phyloP scores from a whole-genome alignment of 2,113 vertebrate genomes.

The Ciconia stormi region DNA sequence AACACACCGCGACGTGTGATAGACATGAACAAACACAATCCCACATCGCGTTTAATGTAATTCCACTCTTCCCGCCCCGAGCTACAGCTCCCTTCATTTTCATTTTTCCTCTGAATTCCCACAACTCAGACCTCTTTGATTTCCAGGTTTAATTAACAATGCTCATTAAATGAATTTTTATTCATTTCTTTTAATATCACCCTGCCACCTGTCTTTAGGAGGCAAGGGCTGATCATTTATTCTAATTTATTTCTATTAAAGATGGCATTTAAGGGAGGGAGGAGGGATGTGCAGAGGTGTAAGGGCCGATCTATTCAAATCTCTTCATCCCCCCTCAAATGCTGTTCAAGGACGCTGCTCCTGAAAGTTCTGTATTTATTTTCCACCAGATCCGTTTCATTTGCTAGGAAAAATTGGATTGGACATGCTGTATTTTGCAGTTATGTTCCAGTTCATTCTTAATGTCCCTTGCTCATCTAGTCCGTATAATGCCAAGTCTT shows the following conservation, averaged over 20 bases:
- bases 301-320: not conserved
- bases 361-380: conserved; percentile 47
- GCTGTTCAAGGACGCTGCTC: not conserved
- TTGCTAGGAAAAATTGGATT: conserved; percentile 60
- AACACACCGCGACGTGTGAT: conserved; percentile 18
- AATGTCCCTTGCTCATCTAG: not conserved
- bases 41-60: conserved; percentile 69
- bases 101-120: conserved; percentile 75
- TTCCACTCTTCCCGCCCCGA: conserved; percentile 69
- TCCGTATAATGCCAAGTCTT: not conserved
- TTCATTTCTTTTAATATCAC: conserved; percentile 76
- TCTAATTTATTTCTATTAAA: conserved; percentile 70
- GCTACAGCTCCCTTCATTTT: conserved; percentile 74
- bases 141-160: conserved; percentile 80
- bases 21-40: conserved; percentile 60
- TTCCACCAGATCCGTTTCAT: conserved; percentile 57
- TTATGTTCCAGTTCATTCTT: conserved; percentile 60
- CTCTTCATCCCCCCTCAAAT: not conserved
- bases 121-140: conserved; percentile 76
- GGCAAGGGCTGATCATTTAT: conserved; percentile 64
- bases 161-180: conserved; percentile 78
- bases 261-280: conserved; percentile 50
- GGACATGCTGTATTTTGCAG: conserved; percentile 62
- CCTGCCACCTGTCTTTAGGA: conserved; percentile 74
- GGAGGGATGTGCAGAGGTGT: not conserved